Base-by-base conservation (phyloP, 1,140 invertebrate genomes). In the Eupeodes corollae region DNA sequence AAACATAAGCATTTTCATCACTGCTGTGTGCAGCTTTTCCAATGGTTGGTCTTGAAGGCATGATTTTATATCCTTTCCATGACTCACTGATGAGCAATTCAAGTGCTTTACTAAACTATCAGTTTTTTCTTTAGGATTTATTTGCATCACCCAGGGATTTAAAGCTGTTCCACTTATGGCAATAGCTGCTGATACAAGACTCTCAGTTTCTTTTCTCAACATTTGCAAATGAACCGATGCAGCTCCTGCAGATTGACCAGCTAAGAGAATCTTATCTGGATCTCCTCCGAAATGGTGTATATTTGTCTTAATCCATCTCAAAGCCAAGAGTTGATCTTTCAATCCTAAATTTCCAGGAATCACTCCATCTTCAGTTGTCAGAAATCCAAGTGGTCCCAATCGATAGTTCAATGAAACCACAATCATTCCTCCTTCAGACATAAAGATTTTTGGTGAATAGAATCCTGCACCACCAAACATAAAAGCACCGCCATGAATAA, bases 211-310 rank as follows among this genome's bases (percentile, higher is more conserved):
- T 19, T 70, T 65, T 57, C 74, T 79, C 0, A 88, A 50, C 41
- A 84, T 70, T 53, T 86, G 83, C 54, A 83, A 75, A 47, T 78
- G 73, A 0, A 77, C 75, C 49, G 75, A 76, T 12, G 75, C 75
- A 26, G 70, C 77, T 0, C 77, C 77, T 5, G 78, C 76, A 1
- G 76, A 77, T 46, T 71, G 70, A 1, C 78, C 78, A 13, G 72
- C 63, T 0, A 79, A 47, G 5, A 77, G 72, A 11, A 79, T 59
- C 26, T 70, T 74, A 35, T 76, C 61, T n/a, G 78, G 73, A 57
- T 79, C 70, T 1, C 78, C 78, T 2, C 77, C 76, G 52, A 79
- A 80, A 44, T 63, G 58, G 41, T 67, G 64, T 44, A 78, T 76
- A 53, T 79, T 78, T 21, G 70, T 68, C 63, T 62, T 69, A 2